Conservation (phyloP, 1,140 invertebrate species). For the Euglossa dilemma region DNA sequence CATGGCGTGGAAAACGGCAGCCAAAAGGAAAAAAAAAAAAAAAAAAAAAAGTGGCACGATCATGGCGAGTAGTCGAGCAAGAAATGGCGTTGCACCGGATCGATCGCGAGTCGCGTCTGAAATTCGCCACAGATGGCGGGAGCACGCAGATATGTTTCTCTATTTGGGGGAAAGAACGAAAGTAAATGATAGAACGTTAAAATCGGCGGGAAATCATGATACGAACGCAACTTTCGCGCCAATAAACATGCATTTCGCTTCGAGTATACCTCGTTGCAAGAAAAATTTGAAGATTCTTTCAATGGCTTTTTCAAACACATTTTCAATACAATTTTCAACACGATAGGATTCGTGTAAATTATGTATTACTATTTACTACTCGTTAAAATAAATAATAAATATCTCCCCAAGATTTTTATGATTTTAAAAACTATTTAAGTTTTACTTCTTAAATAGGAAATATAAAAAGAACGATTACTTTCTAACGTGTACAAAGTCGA, state of each 20-base stretch:
- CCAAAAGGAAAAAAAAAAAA: not conserved
- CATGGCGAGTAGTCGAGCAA: constrained; percentile 18
- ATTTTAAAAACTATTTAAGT: not conserved
- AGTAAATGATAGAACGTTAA: not conserved
- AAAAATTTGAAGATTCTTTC: too few species aligned
- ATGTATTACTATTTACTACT: not conserved
- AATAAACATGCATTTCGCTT: not conserved
- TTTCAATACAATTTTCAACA: not conserved
- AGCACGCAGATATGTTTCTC: not conserved
- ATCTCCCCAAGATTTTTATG: not conserved
- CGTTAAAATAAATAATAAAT: not conserved
- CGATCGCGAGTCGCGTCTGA: constrained; percentile 22
- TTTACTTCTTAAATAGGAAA: not conserved
- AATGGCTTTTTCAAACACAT: not conserved
- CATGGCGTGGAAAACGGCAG: constrained; percentile 30
- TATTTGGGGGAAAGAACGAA: not conserved
- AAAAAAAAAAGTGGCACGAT: constrained; percentile 5
- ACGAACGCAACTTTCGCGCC: not conserved
- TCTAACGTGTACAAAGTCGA: not conserved
- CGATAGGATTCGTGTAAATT: not conserved
- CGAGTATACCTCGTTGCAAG: too few species aligned
- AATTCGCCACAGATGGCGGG: constrained; percentile 32
- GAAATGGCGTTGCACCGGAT: constrained; percentile 32
- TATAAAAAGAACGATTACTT: not conserved
- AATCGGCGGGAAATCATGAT: not conserved